Evolutionary conservation across 1,140 invertebrate genomes (phyloP).

Genomic region (Xylocopa sonorina): DNA sequence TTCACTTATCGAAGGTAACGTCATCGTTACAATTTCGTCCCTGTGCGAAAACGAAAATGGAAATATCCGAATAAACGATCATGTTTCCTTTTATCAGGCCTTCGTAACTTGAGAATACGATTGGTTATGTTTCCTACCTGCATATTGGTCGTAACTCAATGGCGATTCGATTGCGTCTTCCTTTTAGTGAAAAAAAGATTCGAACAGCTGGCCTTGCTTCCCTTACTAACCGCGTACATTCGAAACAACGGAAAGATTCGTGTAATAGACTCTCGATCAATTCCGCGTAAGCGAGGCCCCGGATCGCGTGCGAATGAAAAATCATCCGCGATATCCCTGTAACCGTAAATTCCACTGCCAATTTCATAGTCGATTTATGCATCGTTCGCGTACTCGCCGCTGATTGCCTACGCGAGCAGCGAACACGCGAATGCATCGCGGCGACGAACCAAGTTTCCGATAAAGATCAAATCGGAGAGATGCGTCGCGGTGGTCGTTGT

Average conservation of each 20-base stretch:
- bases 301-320: constrained; percentile 25
- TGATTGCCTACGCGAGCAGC: constrained; percentile 13
- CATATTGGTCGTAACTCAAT: not conserved
- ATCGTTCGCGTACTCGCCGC: not conserved
- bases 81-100: not conserved
- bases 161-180: not conserved
- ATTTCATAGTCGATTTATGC: constrained; percentile 27
- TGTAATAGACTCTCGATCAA: not conserved
- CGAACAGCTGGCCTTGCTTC: not conserved
- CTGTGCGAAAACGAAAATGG: not conserved
- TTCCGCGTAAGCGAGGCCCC: constrained; percentile 2
- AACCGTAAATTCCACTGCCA: constrained; percentile 20
- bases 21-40: not conserved
- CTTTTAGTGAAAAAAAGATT: not conserved
- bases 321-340: not conserved
- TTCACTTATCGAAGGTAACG: not conserved
- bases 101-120: constrained; percentile 1
- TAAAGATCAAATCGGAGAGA: not conserved
- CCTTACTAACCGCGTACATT: not conserved
- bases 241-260: not conserved
- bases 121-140: not conserved
- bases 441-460: not conserved
- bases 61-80: not conserved
- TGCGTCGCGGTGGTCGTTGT: not conserved
- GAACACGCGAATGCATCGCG: not conserved